Evolutionary conservation across 2,888 invertebrate species (phyloP).

Genomic region (Stenoptilia bipunctidactyla): DNA sequence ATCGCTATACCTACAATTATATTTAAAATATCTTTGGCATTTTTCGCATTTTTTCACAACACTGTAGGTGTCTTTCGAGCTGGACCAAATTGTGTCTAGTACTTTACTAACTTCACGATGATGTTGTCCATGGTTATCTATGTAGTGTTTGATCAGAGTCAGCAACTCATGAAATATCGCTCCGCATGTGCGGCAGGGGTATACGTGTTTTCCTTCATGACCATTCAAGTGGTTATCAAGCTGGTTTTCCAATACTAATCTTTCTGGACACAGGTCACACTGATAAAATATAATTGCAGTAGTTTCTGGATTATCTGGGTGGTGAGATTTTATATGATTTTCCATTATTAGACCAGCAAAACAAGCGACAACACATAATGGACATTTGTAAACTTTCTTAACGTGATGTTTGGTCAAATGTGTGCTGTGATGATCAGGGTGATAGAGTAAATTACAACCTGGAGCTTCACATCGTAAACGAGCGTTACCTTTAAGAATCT

Average conservation of each 20-base stretch:
- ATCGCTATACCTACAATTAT: constrained; percentile 39
- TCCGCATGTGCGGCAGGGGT: constrained; percentile 50
- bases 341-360: constrained; percentile 39
- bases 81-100: not conserved
- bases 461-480: constrained; percentile 34
- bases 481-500: constrained; percentile 58
- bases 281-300: constrained; percentile 35
- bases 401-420: constrained; percentile 61
- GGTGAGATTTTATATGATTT: constrained; percentile 35
- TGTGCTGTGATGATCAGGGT: constrained; percentile 46
- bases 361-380: constrained; percentile 48
- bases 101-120: constrained; percentile 8
- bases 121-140: constrained; percentile 25
- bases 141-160: constrained; percentile 33
- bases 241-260: constrained; percentile 37
- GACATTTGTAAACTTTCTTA: constrained; percentile 49
- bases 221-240: constrained; percentile 38
- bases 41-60: constrained; percentile 45
- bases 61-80: constrained; percentile 24
- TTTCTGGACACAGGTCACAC: constrained; percentile 47
- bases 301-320: constrained; percentile 14
- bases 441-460: constrained; percentile 47
- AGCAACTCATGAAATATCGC: constrained; percentile 25
- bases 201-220: constrained; percentile 28
- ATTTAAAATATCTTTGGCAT: constrained; percentile 41